Evolutionary conservation across 2,113 vertebrate genomes (phyloP), one percentile per base, ranked within the genome.

Genomic region (Phaethon lepturus): DNA sequence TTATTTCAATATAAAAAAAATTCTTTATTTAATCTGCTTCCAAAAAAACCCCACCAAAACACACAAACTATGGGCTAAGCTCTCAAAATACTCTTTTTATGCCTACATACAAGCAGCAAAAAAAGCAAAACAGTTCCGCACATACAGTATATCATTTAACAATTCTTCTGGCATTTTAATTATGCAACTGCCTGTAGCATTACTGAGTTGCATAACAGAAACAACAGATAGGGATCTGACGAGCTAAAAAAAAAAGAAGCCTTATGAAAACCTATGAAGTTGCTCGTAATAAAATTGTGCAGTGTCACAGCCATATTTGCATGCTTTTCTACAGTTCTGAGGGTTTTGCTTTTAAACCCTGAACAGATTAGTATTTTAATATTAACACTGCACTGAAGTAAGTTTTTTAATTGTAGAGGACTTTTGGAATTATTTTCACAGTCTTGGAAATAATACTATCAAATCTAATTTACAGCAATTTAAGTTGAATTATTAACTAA

Each of bases 161-260:
- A 95, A 88, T 71, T 80, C 44, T 88, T 69, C 60, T 77, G 82
- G 82, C 52, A 92, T 84, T 95, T 93, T 66, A 88, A 52, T 88
- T 91, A 92, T 23, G 86, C 83, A 96, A 93, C 79, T 93, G 86
- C 90, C 71, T 72, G 52, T 84, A 96, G 86, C 78, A 93, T 62
- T 94, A 88, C 29, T 47, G n/a, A 81, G 64, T 52, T 97, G 72
- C 72, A 11, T 59, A 91, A 86, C 23, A 84, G 68, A 95, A 93
- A 80, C n/a, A 83, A 92, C 3, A 92, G 86, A 92, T 56, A 92
- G 35, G 19, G 44, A 94, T 89, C 88, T 96, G 31, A 86, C 79
- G 31, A 72, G 18, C 24, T 45, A 19, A 77, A 90, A 74, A 45
- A 42, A 13, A 63, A 26, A 53, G 47, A 17, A 35, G 13, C 11